A percentile compares a stretch with the other conserved stretches of the same genome.
These are phyloP conservation scores for Hydrozoanthus gracilis DNA, from an alignment of 92 coral and sea anemone species.

Conservation along the genomic window DNA sequence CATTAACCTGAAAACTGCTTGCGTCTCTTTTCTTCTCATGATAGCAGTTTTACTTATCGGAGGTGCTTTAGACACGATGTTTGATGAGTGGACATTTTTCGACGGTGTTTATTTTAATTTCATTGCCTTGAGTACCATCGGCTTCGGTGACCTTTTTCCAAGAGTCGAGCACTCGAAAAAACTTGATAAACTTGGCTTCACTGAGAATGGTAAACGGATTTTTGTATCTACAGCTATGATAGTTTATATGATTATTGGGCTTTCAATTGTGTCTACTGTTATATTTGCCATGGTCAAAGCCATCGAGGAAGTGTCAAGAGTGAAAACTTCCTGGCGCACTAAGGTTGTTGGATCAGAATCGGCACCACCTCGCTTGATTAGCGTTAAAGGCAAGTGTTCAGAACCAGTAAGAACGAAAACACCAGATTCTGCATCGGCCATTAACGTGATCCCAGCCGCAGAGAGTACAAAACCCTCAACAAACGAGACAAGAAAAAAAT, in stretches of 20 bases:
- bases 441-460: constrained; percentile 15
- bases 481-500: neutral
- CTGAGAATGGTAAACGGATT: constrained; percentile 75
- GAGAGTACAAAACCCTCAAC: neutral
- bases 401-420: neutral
- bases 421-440: neutral
- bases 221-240: constrained; percentile 78
- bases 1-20: constrained; percentile 71
- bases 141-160: constrained; percentile 92
- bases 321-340: constrained; percentile 51
- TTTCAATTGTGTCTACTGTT: constrained; percentile 80
- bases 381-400: neutral
- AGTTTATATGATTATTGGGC: constrained; percentile 70
- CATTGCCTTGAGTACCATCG: constrained; percentile 85
- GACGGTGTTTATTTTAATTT: constrained; percentile 89
- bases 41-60: constrained; percentile 68
- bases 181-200: constrained; percentile 76
- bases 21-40: constrained; percentile 76
- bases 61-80: constrained; percentile 75
- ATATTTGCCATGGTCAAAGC: constrained; percentile 78
- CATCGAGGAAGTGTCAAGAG: constrained; percentile 78
- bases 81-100: constrained; percentile 90
- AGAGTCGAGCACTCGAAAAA: constrained; percentile 77
- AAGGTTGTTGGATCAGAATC: constrained; percentile 27
- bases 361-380: neutral